Base-by-base conservation (phyloP, 2,113 vertebrate genomes). In the Xyrauchen texanus region DNA sequence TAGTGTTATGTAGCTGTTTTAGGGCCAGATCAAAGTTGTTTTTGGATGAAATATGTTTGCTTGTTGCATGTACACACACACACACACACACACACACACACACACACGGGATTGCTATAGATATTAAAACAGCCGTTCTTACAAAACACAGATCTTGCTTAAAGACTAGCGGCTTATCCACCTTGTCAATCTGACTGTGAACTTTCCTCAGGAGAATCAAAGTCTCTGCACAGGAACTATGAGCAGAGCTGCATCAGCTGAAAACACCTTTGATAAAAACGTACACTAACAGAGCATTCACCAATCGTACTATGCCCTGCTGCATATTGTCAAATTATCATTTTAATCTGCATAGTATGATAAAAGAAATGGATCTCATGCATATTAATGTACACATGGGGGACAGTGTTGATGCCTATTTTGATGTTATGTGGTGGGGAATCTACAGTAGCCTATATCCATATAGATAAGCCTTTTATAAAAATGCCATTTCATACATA, bases 351-450 rank as follows among this genome's bases (percentile, higher is more conserved):
- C 42, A 63, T 52, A 0, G 34, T 16, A 8, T 47, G 49, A 10
- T 49, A 52, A 76, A 52, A 52, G 49, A 15, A 60, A 74, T 63
- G 46, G 34, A 47, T 51, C 44, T 74, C 47, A 76, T 76, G 44
- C 73, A 65, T 76, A 76, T 76, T 45, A 71, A 65, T n/a, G 46
- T n/a, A 13, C 51, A 75, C 46, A 44, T 53, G 16, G 6, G 62
- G 34, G 11, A 11, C 6, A 44, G 34, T 64, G 21, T 45, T 64
- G 34, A 34, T 64, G 62, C 62, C 45, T 64, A 51, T 63, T 76
- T 51, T 76, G 9, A 16, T 76, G 44, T 44, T 63, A 11, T 58
- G 7, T 72, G n/a, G 44, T 11, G 12, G 5, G 8, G 13, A 5
- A 13, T 55, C 44, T 66, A 9, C 21, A 7, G 12, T 60, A 34